phyloP scores from a whole-genome alignment of 2,113 vertebrate genomes.

The Pleuronectes platessa region DNA sequence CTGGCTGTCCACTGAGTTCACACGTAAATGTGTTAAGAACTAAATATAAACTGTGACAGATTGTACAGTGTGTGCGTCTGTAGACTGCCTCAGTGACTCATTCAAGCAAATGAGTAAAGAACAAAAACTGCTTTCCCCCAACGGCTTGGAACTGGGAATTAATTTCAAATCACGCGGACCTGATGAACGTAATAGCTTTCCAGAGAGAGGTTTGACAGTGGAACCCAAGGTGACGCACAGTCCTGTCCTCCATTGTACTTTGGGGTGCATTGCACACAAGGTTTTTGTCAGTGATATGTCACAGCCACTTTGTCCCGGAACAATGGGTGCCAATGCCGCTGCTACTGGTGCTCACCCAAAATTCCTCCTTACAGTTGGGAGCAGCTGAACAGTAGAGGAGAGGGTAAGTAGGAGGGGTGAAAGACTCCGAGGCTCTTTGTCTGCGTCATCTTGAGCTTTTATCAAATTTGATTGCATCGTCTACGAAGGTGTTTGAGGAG shows the following conservation, averaged over 20 bases:
- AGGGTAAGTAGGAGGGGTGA: background rate
- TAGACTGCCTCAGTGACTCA: background rate
- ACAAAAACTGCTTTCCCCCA: background rate
- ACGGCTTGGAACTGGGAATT: constrained; percentile 69
- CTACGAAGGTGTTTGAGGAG: background rate
- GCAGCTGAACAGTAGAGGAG: background rate
- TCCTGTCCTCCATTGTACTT: constrained; percentile 56
- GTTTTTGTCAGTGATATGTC: constrained; percentile 60
- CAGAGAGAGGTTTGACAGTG: constrained; percentile 51
- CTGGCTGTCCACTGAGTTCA: background rate
- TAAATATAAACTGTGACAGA: constrained; percentile 1
- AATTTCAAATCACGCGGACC: constrained; percentile 61
- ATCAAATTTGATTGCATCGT: background rate
- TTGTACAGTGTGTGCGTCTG: constrained; percentile 18
- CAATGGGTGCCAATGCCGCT: constrained; percentile 54
- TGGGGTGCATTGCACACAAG: constrained; percentile 29
- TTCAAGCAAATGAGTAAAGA: background rate
- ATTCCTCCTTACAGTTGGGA: constrained; percentile 11
- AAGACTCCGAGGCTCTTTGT: background rate
- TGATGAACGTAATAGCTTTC: constrained; percentile 73
- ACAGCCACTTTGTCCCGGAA: constrained; percentile 51
- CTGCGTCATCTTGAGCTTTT: background rate
- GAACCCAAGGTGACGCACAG: constrained; percentile 38
- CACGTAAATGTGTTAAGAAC: background rate
- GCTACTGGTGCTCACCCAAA: constrained; percentile 42